Evolutionary conservation across 37 sponge, comb jelly and placozoan species (phyloP), one percentile per base, ranked within the genome.

Genomic region (Cliona cf. orientalis): DNA sequence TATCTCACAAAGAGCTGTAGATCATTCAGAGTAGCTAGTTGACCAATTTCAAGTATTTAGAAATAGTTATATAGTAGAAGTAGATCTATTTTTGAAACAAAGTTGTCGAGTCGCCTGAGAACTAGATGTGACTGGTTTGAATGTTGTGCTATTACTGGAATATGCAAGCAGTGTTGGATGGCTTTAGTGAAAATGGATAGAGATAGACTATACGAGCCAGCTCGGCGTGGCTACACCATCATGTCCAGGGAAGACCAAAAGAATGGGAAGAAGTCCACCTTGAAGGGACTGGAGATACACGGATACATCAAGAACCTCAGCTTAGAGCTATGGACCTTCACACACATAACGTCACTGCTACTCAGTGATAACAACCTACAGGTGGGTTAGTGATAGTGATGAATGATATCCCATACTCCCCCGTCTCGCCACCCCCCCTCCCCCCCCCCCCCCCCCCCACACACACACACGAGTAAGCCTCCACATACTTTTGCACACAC

Each of bases 281-380:
- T 90, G 93, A 64, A 78, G 22, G 92, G 78, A 43, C 65, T 95
- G 67, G 96, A 95, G 71, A 83, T 94, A 11, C 31, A 74, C 25
- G 90, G 90, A 1, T 83, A 83, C 42, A 91, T 90, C 57, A 90
- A 81, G 69, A 93, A 89, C 91, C 80, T 96, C 53, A 93, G 93
- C 66, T 80, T 86, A 21, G 68, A 79, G 42, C 76, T 96, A 3
- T 96, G 93, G 93, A 57, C 80, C 21, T 69, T 96, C 49, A 85
- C 82, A 14, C 91, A 92, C 53, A 71, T 94, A 29, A 94, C 91
- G 22, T 78, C 95, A 3, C 86, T 94, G 5, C 90, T 74, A 75
- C 79, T 94, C 32, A 94, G 74, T 46, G 87, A 85, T 43, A 94
- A 94, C 85, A 87, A 84, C 66, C 72, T 88, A 22, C 81, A 81